Evolutionary conservation across 2,888 invertebrate genomes (phyloP).

Genomic region (Lamellibrachia satsuma): DNA sequence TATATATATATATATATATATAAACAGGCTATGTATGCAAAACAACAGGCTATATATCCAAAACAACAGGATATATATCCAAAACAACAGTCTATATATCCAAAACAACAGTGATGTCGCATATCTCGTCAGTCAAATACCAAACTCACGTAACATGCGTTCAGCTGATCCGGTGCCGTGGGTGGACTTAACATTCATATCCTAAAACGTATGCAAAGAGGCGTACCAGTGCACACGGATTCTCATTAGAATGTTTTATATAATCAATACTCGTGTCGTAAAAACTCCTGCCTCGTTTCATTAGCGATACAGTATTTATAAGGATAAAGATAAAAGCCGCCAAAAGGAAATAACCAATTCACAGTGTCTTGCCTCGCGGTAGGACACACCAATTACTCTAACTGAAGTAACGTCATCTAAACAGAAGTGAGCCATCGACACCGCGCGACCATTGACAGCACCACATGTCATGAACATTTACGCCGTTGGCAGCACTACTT

Average conservation of each 20-base stretch:
- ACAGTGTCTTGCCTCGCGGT: neutral
- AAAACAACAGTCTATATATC: too few relatives aligned
- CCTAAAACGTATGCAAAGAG: neutral
- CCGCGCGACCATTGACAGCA: neutral
- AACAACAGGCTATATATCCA: too few relatives aligned
- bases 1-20: too few relatives aligned
- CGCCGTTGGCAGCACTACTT: neutral
- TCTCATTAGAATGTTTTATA: neutral
- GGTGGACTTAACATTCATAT: neutral
- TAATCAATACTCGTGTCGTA: neutral
- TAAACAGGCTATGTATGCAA: too few relatives aligned
- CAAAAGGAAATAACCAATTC: neutral
- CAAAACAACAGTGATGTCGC: neutral
- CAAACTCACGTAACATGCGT: neutral
- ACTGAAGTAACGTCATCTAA: neutral
- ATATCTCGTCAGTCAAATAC: neutral
- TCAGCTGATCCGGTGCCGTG: neutral
- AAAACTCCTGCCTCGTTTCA: neutral
- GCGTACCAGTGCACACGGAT: neutral
- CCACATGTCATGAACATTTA: neutral
- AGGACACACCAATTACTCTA: neutral
- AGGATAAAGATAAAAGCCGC: neutral
- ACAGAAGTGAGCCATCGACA: neutral
- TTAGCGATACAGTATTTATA: slow-evolving; percentile 6
- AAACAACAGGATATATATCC: too few relatives aligned